Evolutionary conservation across 2,888 invertebrate genomes (phyloP).

Genomic region (Mycogona germanica): DNA sequence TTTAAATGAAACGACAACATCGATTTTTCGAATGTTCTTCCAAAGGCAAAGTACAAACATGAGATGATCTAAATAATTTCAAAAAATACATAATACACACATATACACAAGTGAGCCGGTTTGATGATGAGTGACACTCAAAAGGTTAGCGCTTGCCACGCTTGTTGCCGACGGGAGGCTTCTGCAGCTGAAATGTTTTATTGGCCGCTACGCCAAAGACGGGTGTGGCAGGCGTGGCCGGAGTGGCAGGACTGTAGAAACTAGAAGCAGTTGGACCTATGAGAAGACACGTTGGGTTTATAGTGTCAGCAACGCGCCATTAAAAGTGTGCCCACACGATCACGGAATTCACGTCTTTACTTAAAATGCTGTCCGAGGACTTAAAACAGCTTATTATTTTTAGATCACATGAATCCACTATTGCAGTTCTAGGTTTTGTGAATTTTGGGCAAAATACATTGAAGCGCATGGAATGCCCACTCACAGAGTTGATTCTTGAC

Average conservation of each 20-base stretch:
- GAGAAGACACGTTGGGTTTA: too few species aligned
- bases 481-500: too few species aligned
- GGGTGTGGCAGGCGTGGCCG: background rate
- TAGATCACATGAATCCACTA: too few species aligned
- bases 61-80: background rate
- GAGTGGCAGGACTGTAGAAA: constrained; percentile 4
- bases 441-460: too few species aligned
- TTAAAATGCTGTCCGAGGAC: too few species aligned
- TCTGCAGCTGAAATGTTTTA: constrained; percentile 31
- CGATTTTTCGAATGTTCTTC: background rate
- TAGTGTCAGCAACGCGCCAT: too few species aligned
- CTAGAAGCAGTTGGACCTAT: constrained; percentile 5
- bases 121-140: background rate
- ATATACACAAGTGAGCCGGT: too few species aligned
- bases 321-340: too few species aligned
- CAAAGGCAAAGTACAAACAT: background rate
- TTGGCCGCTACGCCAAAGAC: constrained; percentile 14
- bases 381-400: too few species aligned
- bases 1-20: background rate
- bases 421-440: too few species aligned
- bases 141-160: constrained; percentile 29
- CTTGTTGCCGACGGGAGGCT: constrained; percentile 33
- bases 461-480: too few species aligned
- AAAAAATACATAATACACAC: background rate
- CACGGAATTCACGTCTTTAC: too few species aligned